These are phyloP conservation scores for Pteria penguin DNA, from an alignment of 2,888 invertebrate species.

Conservation along the genomic window DNA sequence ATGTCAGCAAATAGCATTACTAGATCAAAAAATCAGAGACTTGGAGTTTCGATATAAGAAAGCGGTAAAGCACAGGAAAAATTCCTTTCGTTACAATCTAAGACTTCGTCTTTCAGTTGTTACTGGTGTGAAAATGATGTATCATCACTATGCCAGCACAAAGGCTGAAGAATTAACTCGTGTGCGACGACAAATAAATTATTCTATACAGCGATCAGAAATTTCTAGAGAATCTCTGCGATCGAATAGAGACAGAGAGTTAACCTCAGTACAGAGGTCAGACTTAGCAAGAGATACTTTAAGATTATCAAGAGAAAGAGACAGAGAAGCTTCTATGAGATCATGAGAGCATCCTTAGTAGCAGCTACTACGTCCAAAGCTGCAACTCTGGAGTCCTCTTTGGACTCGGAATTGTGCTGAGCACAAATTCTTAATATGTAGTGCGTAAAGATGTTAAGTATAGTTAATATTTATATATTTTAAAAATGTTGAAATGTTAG, in stretches of 20 bases:
- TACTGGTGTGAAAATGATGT: constrained; percentile 78
- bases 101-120: constrained; percentile 72
- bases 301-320: constrained; percentile 1
- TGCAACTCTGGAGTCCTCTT: too few species aligned
- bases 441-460: too few species aligned
- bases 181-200: constrained; percentile 62
- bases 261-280: not conserved
- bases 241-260: constrained; percentile 14
- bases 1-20: constrained; percentile 73
- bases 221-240: not conserved
- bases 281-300: constrained; percentile 8
- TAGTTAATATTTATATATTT: too few species aligned
- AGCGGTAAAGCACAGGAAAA: constrained; percentile 75
- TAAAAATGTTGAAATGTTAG: too few species aligned
- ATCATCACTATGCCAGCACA: constrained; percentile 76
- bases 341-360: not conserved
- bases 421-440: too few species aligned
- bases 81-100: constrained; percentile 74
- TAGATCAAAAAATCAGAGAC: constrained; percentile 76
- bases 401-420: too few species aligned
- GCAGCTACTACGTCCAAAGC: not conserved
- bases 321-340: not conserved
- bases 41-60: constrained; percentile 74
- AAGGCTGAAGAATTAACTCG: constrained; percentile 73
- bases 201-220: constrained; percentile 32